Percentiles rank a stretch among this genome's conserved stretches.
Conservation (phyloP, 64 coral and sea anemone genomes). For the Pocillopora verrucosa region DNA sequence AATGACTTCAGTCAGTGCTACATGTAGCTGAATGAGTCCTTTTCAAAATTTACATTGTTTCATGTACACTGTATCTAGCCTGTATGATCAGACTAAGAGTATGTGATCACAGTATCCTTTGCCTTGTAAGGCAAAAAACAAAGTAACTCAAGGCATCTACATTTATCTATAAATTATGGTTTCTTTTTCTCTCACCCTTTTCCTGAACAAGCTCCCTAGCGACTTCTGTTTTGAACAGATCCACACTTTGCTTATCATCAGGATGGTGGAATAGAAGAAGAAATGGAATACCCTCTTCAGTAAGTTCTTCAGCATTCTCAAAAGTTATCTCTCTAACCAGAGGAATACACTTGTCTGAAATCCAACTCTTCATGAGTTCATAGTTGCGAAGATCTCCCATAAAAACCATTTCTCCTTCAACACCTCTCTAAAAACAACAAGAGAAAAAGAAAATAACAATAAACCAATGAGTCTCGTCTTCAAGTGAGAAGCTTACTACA, state of each 20-base stretch:
- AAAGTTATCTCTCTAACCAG: constrained; percentile 96
- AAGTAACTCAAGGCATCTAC: no score
- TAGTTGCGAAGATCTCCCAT: constrained; percentile 62
- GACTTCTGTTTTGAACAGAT: constrained; percentile 82
- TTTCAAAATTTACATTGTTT: no score
- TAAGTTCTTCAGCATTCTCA: constrained; percentile 98
- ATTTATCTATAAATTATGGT: not conserved
- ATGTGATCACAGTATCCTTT: no score
- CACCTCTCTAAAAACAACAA: constrained; percentile 45
- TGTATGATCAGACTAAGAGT: no score
- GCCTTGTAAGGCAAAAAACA: no score
- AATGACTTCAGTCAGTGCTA: no score
- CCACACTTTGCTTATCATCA: constrained; percentile 74
- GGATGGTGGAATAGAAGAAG: constrained; percentile 92
- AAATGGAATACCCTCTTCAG: constrained; percentile 93
- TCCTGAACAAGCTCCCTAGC: constrained; percentile 79
- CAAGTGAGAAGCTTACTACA: no score
- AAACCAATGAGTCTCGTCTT: no score
- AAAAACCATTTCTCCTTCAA: constrained; percentile 77
- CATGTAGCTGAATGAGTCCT: no score
- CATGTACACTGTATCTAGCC: no score
- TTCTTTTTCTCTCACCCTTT: constrained; percentile 58
- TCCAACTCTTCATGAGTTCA: constrained; percentile 76
- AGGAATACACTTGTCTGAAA: constrained; percentile 88
- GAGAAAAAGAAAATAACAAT: not conserved